A percentile compares a stretch with the other conserved stretches of the same genome.
These are phyloP conservation scores for Bombus balteatus DNA, from an alignment of 1,140 invertebrate species.

Conservation along the genomic window DNA sequence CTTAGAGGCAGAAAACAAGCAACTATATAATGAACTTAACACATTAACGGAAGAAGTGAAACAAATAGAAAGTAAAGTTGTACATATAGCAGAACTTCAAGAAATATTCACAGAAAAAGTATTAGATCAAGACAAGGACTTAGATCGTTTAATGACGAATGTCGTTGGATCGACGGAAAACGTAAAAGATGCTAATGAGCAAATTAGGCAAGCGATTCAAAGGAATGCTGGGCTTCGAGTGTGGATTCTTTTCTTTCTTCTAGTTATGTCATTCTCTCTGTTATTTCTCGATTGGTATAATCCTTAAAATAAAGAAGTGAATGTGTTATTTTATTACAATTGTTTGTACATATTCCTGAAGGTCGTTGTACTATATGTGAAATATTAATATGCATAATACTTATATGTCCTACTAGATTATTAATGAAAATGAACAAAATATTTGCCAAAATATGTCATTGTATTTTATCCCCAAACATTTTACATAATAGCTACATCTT, in stretches of 20 bases:
- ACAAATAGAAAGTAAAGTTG: slow-evolving; percentile 95
- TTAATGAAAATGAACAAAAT: slow-evolving; percentile 19
- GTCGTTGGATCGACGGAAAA: slow-evolving; percentile 97
- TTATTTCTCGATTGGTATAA: slow-evolving; percentile 99
- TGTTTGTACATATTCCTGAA: slow-evolving; percentile 25
- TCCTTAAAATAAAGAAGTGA: slow-evolving; percentile 85
- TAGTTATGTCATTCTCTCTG: slow-evolving; percentile 97
- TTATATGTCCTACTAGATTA: not conserved
- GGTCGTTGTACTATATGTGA: slow-evolving; percentile 27
- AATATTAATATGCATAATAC: not conserved
- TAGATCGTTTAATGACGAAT: slow-evolving; percentile 93
- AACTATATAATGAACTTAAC: slow-evolving; percentile 93
- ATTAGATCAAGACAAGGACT: slow-evolving; percentile 96
- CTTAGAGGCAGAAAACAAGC: slow-evolving; percentile 93
- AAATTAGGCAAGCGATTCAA: slow-evolving; percentile 97
- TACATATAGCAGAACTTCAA: slow-evolving; percentile 97
- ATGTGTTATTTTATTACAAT: slow-evolving; percentile 13
- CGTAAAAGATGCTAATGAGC: slow-evolving; percentile 97
- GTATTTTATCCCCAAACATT: slow-evolving; percentile 78
- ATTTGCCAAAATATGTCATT: slow-evolving; percentile 78
- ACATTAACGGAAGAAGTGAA: slow-evolving; percentile 89
- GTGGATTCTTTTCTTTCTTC: slow-evolving; percentile 96
- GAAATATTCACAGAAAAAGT: slow-evolving; percentile 99
- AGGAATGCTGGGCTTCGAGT: slow-evolving; percentile 96
- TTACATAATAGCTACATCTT: slow-evolving; percentile 75